phyloP scores from a whole-genome alignment of 2,113 vertebrate genomes.

The Gadus macrocephalus region DNA sequence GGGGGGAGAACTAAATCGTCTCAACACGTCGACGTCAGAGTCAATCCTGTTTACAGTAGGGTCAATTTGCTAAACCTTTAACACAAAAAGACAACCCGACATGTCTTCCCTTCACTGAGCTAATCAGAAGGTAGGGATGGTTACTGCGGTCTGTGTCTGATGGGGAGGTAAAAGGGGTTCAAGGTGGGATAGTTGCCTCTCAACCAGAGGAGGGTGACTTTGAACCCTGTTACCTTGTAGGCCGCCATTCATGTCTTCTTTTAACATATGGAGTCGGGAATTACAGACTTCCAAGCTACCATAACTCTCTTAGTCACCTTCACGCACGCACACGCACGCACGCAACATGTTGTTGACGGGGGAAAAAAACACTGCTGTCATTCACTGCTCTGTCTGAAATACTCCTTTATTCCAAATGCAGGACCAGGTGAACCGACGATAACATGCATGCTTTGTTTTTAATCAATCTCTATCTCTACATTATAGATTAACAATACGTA shows the following conservation, averaged over 20 bases:
- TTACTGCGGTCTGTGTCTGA: background rate
- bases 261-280: conserved; percentile 50
- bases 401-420: conserved; percentile 77
- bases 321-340: conserved; percentile 5
- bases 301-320: background rate
- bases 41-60: conserved; percentile 58
- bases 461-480: conserved; percentile 73
- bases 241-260: conserved; percentile 55
- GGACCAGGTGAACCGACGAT: conserved; percentile 72
- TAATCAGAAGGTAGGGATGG: background rate
- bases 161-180: background rate
- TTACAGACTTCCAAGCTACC: conserved; percentile 10
- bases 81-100: conserved; percentile 23
- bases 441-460: conserved; percentile 73
- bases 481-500: conserved; percentile 76
- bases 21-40: conserved; percentile 55
- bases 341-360: conserved; percentile 7
- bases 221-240: conserved; percentile 24
- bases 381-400: conserved; percentile 62
- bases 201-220: conserved; percentile 27
- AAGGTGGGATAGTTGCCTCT: background rate
- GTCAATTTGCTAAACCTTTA: conserved; percentile 35
- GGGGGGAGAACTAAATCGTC: conserved; percentile 36
- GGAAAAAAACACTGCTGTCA: conserved; percentile 40
- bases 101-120: background rate